A percentile compares a stretch with the other conserved stretches of the same genome.
Conservation (phyloP, 2,797 vertebrate genomes). For the Mastacembelus armatus region DNA sequence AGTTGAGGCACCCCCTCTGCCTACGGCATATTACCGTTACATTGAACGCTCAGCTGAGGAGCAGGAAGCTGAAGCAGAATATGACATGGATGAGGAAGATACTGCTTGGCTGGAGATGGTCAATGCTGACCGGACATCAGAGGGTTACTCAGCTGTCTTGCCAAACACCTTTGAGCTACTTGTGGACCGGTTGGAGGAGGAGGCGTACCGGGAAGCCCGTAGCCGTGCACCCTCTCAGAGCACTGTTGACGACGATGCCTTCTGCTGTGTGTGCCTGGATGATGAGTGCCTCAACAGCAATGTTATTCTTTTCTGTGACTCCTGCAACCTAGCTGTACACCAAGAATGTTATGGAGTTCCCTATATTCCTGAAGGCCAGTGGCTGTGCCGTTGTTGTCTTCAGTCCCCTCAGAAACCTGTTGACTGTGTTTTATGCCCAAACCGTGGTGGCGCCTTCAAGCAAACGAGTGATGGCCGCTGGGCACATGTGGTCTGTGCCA, state of each 20-base stretch:
- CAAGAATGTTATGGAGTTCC: slow-evolving; percentile 99
- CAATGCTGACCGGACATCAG: slow-evolving; percentile 85
- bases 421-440: slow-evolving; percentile 97
- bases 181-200: slow-evolving; percentile 93
- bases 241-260: slow-evolving; percentile 93
- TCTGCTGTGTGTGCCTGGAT: slow-evolving; percentile 97
- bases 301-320: slow-evolving; percentile 97
- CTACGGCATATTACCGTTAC: slow-evolving; percentile 92
- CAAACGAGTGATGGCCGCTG: slow-evolving; percentile 96
- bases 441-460: slow-evolving; percentile 97
- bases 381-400: slow-evolving; percentile 97
- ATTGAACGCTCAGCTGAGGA: slow-evolving; percentile 91
- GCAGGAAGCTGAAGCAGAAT: slow-evolving; percentile 90
- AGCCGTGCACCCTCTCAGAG: slow-evolving; percentile 89
- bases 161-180: slow-evolving; percentile 93
- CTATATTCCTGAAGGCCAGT: slow-evolving; percentile 98
- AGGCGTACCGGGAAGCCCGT: slow-evolving; percentile 92
- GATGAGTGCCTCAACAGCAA: slow-evolving; percentile 99
- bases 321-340: slow-evolving; percentile 98
- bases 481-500: slow-evolving; percentile 97
- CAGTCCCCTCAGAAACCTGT: slow-evolving; percentile 91
- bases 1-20: slow-evolving; percentile 86
- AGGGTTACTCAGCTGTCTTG: slow-evolving; percentile 84
- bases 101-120: slow-evolving; percentile 95
- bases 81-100: slow-evolving; percentile 99